Percentiles rank a stretch among this genome's conserved stretches.
These are phyloP conservation scores for Chiropotes sagulatus DNA, from an alignment of 2,797 vertebrate genomes.

Conservation along the genomic window DNA sequence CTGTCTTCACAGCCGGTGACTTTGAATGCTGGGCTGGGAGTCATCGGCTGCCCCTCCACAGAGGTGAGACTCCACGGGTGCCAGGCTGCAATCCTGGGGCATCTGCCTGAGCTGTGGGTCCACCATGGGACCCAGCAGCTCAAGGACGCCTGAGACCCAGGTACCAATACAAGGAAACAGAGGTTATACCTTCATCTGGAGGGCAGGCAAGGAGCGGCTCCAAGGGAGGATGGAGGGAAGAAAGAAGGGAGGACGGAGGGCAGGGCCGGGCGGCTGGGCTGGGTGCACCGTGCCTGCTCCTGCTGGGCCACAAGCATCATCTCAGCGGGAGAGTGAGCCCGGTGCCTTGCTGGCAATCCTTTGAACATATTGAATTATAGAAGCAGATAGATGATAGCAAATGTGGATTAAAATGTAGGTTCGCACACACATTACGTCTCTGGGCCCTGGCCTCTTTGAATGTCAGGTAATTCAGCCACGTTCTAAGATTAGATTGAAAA, in stretches of 20 bases:
- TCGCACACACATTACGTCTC: not conserved
- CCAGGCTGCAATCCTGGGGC: not conserved
- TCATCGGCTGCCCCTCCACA: not conserved
- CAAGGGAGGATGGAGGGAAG: not conserved
- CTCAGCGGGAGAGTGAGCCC: not conserved
- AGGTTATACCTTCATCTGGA: not conserved
- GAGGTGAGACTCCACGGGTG: fast-evolving
- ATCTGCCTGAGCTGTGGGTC: fast-evolving
- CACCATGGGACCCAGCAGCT: not conserved
- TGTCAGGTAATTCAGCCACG: not conserved
- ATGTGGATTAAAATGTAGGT: not conserved
- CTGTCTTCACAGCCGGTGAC: not conserved
- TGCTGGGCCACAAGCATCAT: not conserved
- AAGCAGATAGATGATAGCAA: not conserved
- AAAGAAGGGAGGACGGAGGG: not conserved
- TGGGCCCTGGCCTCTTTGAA: not conserved
- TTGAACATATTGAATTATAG: not conserved
- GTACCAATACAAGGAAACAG: not conserved
- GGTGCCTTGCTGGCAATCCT: not conserved
- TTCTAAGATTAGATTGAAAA: not conserved
- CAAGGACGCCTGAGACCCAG: fast-evolving
- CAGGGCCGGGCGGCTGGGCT: too few relatives aligned
- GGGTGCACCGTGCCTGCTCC: not conserved
- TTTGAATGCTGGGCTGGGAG: not conserved
- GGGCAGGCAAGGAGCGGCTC: not conserved